Evolutionary conservation across 2,797 vertebrate species (phyloP), one percentile per base, ranked within the genome.

Genomic region (Sebastes cheni): DNA sequence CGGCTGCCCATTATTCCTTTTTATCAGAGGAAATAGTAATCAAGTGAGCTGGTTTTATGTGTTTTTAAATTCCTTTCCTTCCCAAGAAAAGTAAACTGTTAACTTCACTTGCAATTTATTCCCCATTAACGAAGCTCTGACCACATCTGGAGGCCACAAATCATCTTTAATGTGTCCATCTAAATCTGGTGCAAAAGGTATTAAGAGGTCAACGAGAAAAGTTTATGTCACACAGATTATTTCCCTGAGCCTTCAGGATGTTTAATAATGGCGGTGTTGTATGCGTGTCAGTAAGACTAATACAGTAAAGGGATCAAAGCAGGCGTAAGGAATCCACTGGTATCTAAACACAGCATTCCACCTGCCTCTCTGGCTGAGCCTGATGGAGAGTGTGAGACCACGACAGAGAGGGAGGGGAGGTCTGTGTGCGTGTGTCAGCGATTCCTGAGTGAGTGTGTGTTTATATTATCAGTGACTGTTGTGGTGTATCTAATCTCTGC

Each of bases 401-500:
- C 60, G 18, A 46, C 56, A 52, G 56, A 74, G 62, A 39, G 65
- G 56, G 18, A 67, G 55, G 73, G 3, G 42, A 54, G 72, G 69
- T 84, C 67, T 87, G 77, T 83, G 82, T 82, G 67, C 7, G 42
- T 20, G 46, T 89, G 90, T 84, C 87, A 90, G 79, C 25, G 2
- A 72, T 79, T 86, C 76, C 78, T 84, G 79, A 80, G 81, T 82
- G 77, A 85, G 80, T 77, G 87, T 80, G 79, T 90, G 84, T 92
- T 88, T 90, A 86, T 69, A 84, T 90, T 93, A 94, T 94, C 91
- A 88, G 83, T 75, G 81, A 81, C 85, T 75, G 92, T 76, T 86
- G 84, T 34, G 83, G 93, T 91, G 92, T 96, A 96, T 97, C 95
- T 97, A 97, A 98, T 97, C 96, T 95, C 58, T 61, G 23, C 91